phyloP scores from a whole-genome alignment of 2,797 vertebrate genomes.

The Spinus olivaceus region DNA sequence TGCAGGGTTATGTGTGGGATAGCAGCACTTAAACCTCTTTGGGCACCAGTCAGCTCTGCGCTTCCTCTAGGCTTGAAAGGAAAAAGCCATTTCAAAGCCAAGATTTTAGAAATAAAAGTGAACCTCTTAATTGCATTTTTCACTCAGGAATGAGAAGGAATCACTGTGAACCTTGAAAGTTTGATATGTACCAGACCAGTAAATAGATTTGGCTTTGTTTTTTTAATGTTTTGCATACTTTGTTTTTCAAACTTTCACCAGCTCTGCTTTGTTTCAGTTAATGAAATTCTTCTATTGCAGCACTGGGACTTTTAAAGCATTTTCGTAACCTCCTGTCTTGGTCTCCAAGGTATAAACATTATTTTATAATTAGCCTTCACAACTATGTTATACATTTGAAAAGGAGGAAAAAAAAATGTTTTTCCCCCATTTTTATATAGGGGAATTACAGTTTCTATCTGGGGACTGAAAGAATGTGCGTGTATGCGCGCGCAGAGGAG shows the following conservation, averaged over 20 bases:
- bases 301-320: conserved; percentile 78
- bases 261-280: conserved; percentile 78
- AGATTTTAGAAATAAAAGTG: conserved; percentile 30
- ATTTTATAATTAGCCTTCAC: conserved; percentile 83
- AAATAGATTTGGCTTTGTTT: conserved; percentile 50
- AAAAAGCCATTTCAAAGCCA: conserved; percentile 35
- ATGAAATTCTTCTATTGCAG: conserved; percentile 79
- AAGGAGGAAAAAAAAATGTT: conserved; percentile 66
- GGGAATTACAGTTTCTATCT: conserved; percentile 74
- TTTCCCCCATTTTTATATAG: conserved; percentile 70
- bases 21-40: not conserved
- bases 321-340: conserved; percentile 73
- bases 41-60: not conserved
- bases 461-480: conserved; percentile 69
- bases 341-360: conserved; percentile 80
- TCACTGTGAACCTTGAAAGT: conserved; percentile 53
- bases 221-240: conserved; percentile 64
- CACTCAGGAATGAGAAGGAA: conserved; percentile 53
- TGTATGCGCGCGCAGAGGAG: conserved; percentile 6
- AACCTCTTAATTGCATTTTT: conserved; percentile 47
- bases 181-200: conserved; percentile 43
- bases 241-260: conserved; percentile 75
- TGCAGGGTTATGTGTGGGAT: not conserved
- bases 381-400: conserved; percentile 78
- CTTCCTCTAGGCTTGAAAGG: not conserved